These are phyloP conservation scores for Drosophila parabipectinata DNA, from an alignment of 1,140 invertebrate genomes.

Conservation along the genomic window DNA sequence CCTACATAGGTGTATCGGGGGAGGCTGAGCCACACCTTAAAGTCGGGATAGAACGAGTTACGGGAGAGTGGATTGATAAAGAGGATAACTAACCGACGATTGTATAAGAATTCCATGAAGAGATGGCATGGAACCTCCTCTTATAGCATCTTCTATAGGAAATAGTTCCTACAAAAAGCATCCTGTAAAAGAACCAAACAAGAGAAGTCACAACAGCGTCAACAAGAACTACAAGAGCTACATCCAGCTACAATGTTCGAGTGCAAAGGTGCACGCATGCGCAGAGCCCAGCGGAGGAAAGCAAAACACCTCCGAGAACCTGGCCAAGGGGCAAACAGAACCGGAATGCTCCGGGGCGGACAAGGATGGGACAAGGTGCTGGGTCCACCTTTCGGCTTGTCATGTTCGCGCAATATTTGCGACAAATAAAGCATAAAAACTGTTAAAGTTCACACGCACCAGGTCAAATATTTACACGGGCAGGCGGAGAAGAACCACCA, in stretches of 20 bases:
- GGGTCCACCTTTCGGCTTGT: conserved; percentile 23
- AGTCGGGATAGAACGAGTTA: too few species aligned
- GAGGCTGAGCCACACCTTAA: neutral
- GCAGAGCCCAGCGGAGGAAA: conserved; percentile 36
- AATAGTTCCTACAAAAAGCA: neutral
- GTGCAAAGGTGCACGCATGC: conserved; percentile 79
- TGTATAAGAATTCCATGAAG: too few species aligned
- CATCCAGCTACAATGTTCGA: conserved; percentile 60
- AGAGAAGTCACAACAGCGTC: neutral
- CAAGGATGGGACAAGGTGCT: neutral
- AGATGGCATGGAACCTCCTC: too few species aligned
- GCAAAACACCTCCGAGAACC: conserved; percentile 14
- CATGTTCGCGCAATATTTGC: conserved; percentile 82
- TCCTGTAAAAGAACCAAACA: neutral
- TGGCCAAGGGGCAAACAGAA: conserved; percentile 61
- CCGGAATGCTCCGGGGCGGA: conserved; percentile 26
- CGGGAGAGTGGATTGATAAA: too few species aligned
- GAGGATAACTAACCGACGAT: too few species aligned
- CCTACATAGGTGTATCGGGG: neutral
- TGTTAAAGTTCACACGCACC: conserved; percentile 81
- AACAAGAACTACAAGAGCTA: conserved; percentile 28
- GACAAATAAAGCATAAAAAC: conserved; percentile 83
- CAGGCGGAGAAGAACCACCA: conserved; percentile 22
- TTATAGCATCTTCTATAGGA: too few species aligned
- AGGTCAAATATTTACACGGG: conserved; percentile 79